Conservation (phyloP, 2,888 invertebrate species). For the Coleophora deauratella region DNA sequence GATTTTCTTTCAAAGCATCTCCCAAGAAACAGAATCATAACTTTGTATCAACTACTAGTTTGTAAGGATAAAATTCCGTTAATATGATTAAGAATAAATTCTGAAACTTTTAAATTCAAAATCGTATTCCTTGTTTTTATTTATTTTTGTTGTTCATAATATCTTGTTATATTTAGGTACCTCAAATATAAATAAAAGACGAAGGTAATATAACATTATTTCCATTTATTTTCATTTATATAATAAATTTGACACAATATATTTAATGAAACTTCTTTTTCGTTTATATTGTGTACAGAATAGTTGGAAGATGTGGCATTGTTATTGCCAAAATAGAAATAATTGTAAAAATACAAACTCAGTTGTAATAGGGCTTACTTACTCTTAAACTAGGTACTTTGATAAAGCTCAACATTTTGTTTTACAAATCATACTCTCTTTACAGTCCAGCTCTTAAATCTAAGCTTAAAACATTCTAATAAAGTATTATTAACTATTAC, state of each 20-base stretch:
- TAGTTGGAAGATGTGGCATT: slow-evolving; percentile 51
- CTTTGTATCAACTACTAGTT: slow-evolving; percentile 16
- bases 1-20: slow-evolving; percentile 79
- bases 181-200: too few relatives aligned
- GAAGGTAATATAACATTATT: slow-evolving; percentile 43
- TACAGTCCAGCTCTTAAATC: slow-evolving; percentile 58
- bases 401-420: slow-evolving; percentile 73
- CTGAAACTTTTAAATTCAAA: too few relatives aligned
- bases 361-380: slow-evolving; percentile 56
- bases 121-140: too few relatives aligned
- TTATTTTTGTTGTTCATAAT: too few relatives aligned
- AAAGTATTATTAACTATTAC: slow-evolving; percentile 41
- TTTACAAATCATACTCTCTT: slow-evolving; percentile 72
- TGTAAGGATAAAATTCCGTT: slow-evolving; percentile 19
- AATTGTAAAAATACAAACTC: slow-evolving; percentile 72
- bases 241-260: slow-evolving; percentile 64
- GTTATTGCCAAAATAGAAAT: slow-evolving; percentile 52
- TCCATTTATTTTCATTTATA: slow-evolving; percentile 66
- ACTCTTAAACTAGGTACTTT: slow-evolving; percentile 66
- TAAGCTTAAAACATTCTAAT: slow-evolving; percentile 32
- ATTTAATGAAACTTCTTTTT: slow-evolving; percentile 40
- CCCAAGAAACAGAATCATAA: not conserved
- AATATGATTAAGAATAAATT: too few relatives aligned
- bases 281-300: slow-evolving; percentile 51
- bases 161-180: too few relatives aligned